A percentile compares a stretch with the other conserved stretches of the same genome.
Evolutionary conservation across 2,888 invertebrate species (phyloP).

Genomic region (Tyria jacobaeae): DNA sequence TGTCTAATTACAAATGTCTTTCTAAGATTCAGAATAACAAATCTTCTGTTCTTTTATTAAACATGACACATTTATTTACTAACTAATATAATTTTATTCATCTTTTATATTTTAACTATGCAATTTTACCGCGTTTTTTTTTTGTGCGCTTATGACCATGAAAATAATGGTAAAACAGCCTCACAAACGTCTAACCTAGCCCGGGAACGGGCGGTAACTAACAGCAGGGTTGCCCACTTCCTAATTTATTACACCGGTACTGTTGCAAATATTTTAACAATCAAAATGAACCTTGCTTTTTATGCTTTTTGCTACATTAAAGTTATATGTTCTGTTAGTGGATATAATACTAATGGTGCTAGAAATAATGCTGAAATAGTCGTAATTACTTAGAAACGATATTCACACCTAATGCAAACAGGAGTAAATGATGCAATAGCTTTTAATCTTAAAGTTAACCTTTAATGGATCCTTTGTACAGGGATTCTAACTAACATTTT

Average conservation of each 20-base stretch:
- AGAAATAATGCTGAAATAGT: background rate
- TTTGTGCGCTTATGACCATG: constrained; percentile 28
- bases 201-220: constrained; percentile 79
- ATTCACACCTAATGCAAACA: too few species aligned
- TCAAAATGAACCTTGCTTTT: constrained; percentile 8
- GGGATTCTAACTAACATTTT: too few species aligned
- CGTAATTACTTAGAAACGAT: too few species aligned
- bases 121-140: constrained; percentile 40
- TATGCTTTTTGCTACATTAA: constrained; percentile 7
- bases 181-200: constrained; percentile 46
- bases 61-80: constrained; percentile 14
- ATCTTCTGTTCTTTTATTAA: constrained; percentile 10
- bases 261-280: constrained; percentile 23
- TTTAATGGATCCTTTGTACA: too few species aligned
- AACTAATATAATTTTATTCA: constrained; percentile 56
- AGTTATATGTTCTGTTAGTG: background rate
- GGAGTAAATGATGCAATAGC: too few species aligned
- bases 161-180: constrained; percentile 21
- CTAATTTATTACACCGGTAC: constrained; percentile 22
- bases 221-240: constrained; percentile 33
- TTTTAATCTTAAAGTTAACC: too few species aligned
- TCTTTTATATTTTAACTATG: constrained; percentile 28
- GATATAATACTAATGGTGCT: background rate
- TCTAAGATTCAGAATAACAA: constrained; percentile 19
- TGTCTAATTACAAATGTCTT: constrained; percentile 17